Conservation (phyloP, 2,888 invertebrate genomes). For the Pterostichus niger region DNA sequence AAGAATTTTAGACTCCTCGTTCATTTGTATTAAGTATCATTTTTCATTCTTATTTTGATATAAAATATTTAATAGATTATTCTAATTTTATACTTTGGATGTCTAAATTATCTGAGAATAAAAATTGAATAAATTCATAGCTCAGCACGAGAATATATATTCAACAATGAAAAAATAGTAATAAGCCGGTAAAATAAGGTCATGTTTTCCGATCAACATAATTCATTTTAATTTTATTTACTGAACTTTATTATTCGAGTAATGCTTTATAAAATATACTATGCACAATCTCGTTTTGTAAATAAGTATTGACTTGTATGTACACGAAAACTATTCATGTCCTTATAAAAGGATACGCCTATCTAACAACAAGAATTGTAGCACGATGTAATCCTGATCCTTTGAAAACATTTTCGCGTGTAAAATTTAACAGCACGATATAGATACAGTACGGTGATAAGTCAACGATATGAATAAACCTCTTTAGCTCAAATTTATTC, state of each 20-base stretch:
- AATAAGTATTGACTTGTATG: background rate
- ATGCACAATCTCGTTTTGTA: background rate
- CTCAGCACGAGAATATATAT: no score
- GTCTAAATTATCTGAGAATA: no score
- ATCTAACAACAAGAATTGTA: background rate
- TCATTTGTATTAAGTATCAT: no score
- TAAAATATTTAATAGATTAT: no score
- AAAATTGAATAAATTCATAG: no score
- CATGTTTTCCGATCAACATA: background rate
- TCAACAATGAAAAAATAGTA: no score
- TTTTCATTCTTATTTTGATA: no score
- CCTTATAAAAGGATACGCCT: conserved; percentile 12
- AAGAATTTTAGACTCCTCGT: no score
- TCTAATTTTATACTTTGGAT: no score
- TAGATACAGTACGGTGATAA: conserved; percentile 41
- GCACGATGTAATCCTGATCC: background rate
- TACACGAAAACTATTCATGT: background rate
- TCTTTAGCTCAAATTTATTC: conserved; percentile 47
- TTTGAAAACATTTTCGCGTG: conserved; percentile 38
- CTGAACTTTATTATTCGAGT: background rate
- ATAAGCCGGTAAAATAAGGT: background rate
- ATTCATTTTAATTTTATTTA: conserved; percentile 9
- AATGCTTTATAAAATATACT: conserved; percentile 6
- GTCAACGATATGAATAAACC: conserved; percentile 35
- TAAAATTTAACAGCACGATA: conserved; percentile 25